These are phyloP conservation scores for Myiagra hebetior DNA, from an alignment of 2,113 vertebrate genomes.

Conservation along the genomic window DNA sequence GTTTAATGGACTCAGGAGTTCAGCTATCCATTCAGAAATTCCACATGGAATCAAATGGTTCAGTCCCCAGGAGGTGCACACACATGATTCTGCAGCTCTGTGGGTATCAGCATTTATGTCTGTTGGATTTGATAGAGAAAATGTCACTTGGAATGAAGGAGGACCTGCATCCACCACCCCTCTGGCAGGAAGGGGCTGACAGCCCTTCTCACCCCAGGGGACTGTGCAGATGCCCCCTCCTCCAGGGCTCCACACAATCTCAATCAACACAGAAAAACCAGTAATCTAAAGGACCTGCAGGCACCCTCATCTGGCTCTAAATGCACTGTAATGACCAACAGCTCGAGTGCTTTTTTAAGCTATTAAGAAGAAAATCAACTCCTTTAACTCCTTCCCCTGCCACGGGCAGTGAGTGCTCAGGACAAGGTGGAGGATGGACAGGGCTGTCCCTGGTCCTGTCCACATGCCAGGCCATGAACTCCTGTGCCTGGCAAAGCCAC, in stretches of 20 bases:
- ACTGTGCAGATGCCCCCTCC: accelerated
- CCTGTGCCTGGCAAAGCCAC: neutral
- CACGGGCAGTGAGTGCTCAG: neutral
- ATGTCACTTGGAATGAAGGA: neutral
- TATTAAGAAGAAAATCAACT: neutral
- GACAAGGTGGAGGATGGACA: neutral
- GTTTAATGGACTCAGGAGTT: conserved; percentile 65
- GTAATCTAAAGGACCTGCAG: neutral
- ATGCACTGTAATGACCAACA: neutral
- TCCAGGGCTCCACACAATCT: neutral
- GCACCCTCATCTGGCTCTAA: neutral
- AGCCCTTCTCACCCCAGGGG: neutral
- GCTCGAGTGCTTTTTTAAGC: neutral
- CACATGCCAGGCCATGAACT: accelerated
- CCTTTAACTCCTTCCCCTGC: neutral
- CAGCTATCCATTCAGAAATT: conserved; percentile 63
- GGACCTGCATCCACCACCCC: neutral
- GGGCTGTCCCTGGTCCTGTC: neutral
- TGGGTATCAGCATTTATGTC: neutral
- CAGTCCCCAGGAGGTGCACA: neutral
- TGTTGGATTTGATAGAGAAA: conserved; percentile 7
- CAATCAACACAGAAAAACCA: neutral
- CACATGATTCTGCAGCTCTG: neutral
- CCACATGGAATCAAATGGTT: neutral
- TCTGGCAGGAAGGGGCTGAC: neutral